A percentile compares a stretch with the other conserved stretches of the same genome.
Conservation (phyloP, 2,113 vertebrate genomes). For the Lasiurus cinereus region DNA sequence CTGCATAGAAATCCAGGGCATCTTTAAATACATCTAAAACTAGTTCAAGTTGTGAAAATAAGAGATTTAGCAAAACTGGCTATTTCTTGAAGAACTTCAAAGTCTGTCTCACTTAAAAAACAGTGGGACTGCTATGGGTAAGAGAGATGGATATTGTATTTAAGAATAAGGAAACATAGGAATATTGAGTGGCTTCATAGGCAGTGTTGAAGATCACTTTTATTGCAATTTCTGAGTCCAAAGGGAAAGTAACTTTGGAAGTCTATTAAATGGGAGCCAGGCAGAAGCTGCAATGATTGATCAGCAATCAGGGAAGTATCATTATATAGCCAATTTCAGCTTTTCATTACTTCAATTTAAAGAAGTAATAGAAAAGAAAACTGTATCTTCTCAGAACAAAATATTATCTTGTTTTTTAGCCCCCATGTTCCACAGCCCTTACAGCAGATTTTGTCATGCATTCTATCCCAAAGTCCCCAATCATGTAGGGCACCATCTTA, state of each 20-base stretch:
- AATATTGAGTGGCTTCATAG: background rate
- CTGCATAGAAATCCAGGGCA: background rate
- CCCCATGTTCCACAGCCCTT: background rate
- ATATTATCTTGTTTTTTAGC: background rate
- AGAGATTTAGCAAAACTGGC: background rate
- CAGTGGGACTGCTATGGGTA: accelerated
- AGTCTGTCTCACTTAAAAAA: background rate
- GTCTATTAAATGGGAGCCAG: background rate
- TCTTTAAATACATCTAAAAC: background rate
- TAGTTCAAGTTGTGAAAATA: background rate
- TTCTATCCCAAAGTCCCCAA: background rate
- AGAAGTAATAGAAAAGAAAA: background rate
- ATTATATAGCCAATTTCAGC: background rate
- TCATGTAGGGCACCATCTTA: background rate
- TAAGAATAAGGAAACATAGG: background rate
- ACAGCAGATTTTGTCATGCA: background rate
- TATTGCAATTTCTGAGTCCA: background rate
- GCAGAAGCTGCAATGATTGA: background rate
- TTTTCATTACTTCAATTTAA: background rate
- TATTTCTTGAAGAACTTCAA: background rate
- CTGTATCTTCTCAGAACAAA: background rate
- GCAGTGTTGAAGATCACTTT: background rate
- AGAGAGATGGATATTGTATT: background rate
- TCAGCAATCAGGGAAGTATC: background rate
- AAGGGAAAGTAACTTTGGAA: background rate